Evolutionary conservation across 2,888 invertebrate genomes (phyloP), one percentile per base, ranked within the genome.

Genomic region (Dynastes grantii): DNA sequence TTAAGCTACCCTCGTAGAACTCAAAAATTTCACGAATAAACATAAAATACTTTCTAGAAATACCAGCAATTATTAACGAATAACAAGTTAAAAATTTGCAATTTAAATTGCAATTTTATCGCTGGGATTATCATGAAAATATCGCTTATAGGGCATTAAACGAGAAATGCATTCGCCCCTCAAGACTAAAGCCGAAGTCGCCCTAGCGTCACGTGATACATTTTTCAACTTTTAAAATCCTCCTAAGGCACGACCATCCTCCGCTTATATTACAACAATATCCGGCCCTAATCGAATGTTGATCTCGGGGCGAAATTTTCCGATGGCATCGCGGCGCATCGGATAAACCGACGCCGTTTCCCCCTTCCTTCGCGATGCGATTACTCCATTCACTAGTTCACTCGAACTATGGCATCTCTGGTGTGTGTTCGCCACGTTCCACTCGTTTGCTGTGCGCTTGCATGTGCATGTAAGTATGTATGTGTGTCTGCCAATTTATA

Each of bases 401-500:
- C 55, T 8, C 55, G 55, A 55, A 55, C 55, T 55, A 55, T n/a
- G 55, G 55, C 55, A 51, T 51, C 51, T 51, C 51, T 37, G 4
- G 51, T n/a, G 51, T 51, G 16, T 6, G 55, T 55, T 55, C 55
- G 32, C 32, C 32, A 16, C n/a, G 55, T 55, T 22, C 16, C 55
- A n/a, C 55, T 11, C 45, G 45, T 11, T 45, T 45, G 45, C 45
- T 2, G 45, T 8, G 2, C 9, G 45, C 45, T 45, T 9, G 9
- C 55, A 55, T 53, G 16, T 53, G 53, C 55, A 55, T 11, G 45
- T 11, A 55, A 9, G 55, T 55, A 13, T 22, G 16, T 55, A 22
- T 55, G 16, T 55, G 55, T 22, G 55, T 55, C 55, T 55, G 55
- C 55, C 51, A 71, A 71, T 71, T 71, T 71, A 71, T 71, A 53